Evolutionary conservation across 2,797 vertebrate species (phyloP).

Genomic region (Cetoscarus ocellatus): DNA sequence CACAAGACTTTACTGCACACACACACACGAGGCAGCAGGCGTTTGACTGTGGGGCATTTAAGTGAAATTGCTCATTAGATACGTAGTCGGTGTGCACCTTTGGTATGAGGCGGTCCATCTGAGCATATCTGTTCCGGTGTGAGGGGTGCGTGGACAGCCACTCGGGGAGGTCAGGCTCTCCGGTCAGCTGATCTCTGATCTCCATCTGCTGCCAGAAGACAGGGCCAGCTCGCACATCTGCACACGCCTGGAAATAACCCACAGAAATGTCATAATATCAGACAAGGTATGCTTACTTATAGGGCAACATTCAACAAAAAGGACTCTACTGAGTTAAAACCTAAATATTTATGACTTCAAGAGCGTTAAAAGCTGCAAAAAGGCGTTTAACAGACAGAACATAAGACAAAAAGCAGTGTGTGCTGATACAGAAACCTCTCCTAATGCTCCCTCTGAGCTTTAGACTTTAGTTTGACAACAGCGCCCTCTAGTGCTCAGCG

Average conservation of each 20-base stretch:
- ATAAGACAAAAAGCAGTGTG: too few species aligned
- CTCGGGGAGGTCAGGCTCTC: constrained; percentile 85
- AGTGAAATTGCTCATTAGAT: too few species aligned
- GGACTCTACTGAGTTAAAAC: too few species aligned
- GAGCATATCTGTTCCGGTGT: constrained; percentile 88
- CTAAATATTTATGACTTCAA: too few species aligned
- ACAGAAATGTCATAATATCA: not conserved
- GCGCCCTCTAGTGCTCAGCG: constrained; percentile 71
- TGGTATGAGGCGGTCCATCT: constrained; percentile 91
- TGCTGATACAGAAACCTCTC: constrained; percentile 15
- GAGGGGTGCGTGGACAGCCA: constrained; percentile 98
- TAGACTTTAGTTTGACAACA: constrained; percentile 69
- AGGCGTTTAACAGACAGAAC: too few species aligned
- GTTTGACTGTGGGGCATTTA: too few species aligned
- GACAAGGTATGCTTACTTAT: too few species aligned
- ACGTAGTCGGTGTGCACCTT: constrained; percentile 82
- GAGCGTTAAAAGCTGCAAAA: too few species aligned
- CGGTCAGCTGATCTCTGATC: constrained; percentile 81
- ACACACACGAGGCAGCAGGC: not conserved
- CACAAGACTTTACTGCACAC: constrained; percentile 23
- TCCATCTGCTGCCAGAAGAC: constrained; percentile 98
- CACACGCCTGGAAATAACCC: constrained; percentile 87
- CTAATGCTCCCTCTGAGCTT: not conserved
- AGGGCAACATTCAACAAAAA: too few species aligned
- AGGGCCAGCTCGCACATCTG: constrained; percentile 92